phyloP scores from a whole-genome alignment of 2,797 vertebrate species.

The Lithobates pipiens region DNA sequence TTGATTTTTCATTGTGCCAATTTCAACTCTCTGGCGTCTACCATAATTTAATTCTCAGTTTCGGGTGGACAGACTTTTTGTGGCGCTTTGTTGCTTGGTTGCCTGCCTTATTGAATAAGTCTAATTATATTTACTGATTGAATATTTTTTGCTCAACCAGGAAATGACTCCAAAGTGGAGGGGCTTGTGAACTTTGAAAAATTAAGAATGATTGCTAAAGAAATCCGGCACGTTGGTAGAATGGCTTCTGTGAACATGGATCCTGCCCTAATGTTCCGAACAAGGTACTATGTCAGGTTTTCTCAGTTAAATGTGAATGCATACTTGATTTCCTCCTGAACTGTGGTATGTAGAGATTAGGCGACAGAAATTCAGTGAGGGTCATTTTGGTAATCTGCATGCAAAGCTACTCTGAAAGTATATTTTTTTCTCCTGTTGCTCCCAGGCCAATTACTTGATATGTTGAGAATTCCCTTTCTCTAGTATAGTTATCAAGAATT shows the following conservation, averaged over 20 bases:
- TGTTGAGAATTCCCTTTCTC: too few species aligned
- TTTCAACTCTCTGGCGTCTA: too few species aligned
- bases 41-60: neutral
- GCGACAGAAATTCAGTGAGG: neutral
- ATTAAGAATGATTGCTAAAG: slow-evolving; percentile 98
- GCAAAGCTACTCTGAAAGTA: neutral
- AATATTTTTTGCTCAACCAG: slow-evolving; percentile 68
- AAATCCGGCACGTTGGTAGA: slow-evolving; percentile 95
- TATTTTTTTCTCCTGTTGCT: too few species aligned
- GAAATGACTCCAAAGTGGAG: slow-evolving; percentile 98
- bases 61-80: neutral
- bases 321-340: neutral
- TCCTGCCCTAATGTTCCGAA: slow-evolving; percentile 97
- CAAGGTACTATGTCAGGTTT: slow-evolving; percentile 78
- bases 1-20: too few species aligned
- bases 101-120: too few species aligned
- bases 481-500: too few species aligned
- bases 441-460: too few species aligned
- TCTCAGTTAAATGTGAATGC: neutral
- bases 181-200: slow-evolving; percentile 98
- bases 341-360: neutral
- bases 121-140: too few species aligned
- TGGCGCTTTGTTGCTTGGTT: too few species aligned
- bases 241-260: slow-evolving; percentile 99
- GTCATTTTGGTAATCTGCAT: neutral